These are phyloP conservation scores for Macropis europaea DNA, from an alignment of 2,888 invertebrate species.

Conservation along the genomic window DNA sequence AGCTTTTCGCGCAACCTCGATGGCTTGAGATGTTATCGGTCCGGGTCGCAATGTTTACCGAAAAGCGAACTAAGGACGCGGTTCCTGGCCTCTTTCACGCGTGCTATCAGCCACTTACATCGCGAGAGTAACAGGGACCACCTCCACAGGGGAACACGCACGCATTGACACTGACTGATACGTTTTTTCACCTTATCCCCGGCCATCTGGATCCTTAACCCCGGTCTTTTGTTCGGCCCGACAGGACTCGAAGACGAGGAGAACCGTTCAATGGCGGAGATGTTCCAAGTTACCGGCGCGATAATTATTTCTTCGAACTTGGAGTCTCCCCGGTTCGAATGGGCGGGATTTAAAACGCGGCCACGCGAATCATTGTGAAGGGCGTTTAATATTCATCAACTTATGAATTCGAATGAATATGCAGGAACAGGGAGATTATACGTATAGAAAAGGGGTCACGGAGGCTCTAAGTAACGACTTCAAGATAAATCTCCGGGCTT, in stretches of 20 bases:
- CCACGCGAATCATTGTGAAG: slow-evolving; percentile 34
- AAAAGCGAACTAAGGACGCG: slow-evolving; percentile 46
- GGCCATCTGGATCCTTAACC: neutral
- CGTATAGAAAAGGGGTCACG: slow-evolving; percentile 28
- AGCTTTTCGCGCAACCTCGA: slow-evolving; percentile 35
- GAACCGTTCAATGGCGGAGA: neutral
- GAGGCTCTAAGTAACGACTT: slow-evolving; percentile 27
- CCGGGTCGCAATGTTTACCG: slow-evolving; percentile 45
- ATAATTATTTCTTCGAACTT: slow-evolving; percentile 20
- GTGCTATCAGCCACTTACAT: slow-evolving; percentile 51
- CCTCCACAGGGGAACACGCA: slow-evolving; percentile 1
- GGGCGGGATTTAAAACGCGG: slow-evolving; percentile 13
- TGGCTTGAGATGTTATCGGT: slow-evolving; percentile 50
- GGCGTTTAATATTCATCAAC: slow-evolving; percentile 40
- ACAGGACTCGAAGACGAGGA: neutral
- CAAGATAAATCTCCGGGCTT: slow-evolving; percentile 33
- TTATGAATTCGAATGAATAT: slow-evolving; percentile 36
- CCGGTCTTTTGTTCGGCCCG: neutral
- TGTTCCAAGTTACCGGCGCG: neutral
- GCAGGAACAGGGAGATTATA: slow-evolving; percentile 22
- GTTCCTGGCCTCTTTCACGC: slow-evolving; percentile 43
- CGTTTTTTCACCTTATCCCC: slow-evolving; percentile 23
- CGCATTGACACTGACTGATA: slow-evolving; percentile 33
- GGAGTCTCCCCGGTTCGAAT: neutral
- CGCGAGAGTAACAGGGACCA: slow-evolving; percentile 23